Base-by-base conservation (phyloP, 37 sponge, comb jelly and placozoan genomes). In the Ianthella basta region DNA sequence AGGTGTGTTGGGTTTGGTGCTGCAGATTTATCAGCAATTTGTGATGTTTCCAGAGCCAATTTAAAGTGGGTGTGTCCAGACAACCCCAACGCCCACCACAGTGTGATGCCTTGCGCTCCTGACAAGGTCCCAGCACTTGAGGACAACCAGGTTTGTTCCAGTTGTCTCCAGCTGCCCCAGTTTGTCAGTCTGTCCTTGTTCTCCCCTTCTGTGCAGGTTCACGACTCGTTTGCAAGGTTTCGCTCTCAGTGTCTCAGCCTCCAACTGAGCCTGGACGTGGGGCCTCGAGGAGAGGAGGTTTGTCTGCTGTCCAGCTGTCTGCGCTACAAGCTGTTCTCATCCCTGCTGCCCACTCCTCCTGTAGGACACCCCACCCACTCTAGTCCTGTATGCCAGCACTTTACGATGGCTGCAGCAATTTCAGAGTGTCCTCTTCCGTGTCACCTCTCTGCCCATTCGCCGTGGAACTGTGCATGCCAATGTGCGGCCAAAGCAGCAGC, bases 361-460 rank as follows among this genome's bases (percentile, higher is more conserved):
- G 54, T 10, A 29, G 33, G 20, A 6, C 37, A 32, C 55, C 21
- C 53, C 12, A n/a, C 89, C 96, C 3, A 72, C 55, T 36, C 34
- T 89, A 0, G 59, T 89, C 56, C 83, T 95, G 56, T 97, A 90
- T 83, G 93, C 96, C 56, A 95, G 96, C 56, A 95, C 96, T 19
- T 85, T 97, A 30, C 84, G 98, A 0, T 95, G 93, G 86, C 78
- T 97, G 20, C 92, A 97, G 87, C 80, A 91, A 23, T 93, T 81
- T 23, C 61, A 86, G 88, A 41, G 25, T 54, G 61, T 83, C 5
- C 14, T 92, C 10, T 20, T 40, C 8, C 30, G 68, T 59, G 78
- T 87, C 80, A 88, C 92, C n/a, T 81, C 93, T 23, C 89, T 95
- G 39, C 97, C 97, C 14, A 93, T 90, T n/a, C 70, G 90, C 27